These are phyloP conservation scores for Diarsia brunnea DNA, from an alignment of 2,888 invertebrate species.

Conservation along the genomic window DNA sequence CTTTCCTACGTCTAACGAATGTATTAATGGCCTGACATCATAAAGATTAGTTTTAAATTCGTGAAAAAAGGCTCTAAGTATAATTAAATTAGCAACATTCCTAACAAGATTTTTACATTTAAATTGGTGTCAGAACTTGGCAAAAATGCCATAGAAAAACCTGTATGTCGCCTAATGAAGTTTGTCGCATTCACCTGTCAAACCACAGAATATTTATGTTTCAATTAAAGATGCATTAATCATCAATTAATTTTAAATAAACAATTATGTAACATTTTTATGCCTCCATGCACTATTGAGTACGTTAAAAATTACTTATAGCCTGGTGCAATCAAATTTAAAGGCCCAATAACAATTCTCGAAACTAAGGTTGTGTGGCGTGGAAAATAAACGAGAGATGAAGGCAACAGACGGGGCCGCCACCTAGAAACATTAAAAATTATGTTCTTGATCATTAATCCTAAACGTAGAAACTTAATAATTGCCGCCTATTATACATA, in stretches of 20 bases:
- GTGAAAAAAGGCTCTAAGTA: slow-evolving; percentile 46
- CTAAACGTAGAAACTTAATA: slow-evolving; percentile 85
- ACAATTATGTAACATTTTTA: slow-evolving; percentile 35
- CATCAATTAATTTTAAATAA: slow-evolving; percentile 52
- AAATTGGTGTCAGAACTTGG: slow-evolving; percentile 61
- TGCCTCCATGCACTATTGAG: slow-evolving; percentile 23
- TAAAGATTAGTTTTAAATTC: slow-evolving; percentile 56
- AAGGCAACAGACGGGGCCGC: slow-evolving; percentile 59
- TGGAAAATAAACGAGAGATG: slow-evolving; percentile 59
- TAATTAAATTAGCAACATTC: slow-evolving; percentile 72
- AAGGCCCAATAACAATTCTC: slow-evolving; percentile 62
- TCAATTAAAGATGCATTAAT: slow-evolving; percentile 53
- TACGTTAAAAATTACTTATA: slow-evolving; percentile 36
- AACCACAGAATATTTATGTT: slow-evolving; percentile 32
- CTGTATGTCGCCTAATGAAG: slow-evolving; percentile 52
- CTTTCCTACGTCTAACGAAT: slow-evolving; percentile 40
- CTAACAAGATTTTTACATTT: slow-evolving; percentile 68
- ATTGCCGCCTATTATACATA: slow-evolving; percentile 81
- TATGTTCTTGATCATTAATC: slow-evolving; percentile 84
- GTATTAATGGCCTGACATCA: slow-evolving; percentile 39
- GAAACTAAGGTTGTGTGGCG: slow-evolving; percentile 54
- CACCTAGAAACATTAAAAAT: slow-evolving; percentile 80
- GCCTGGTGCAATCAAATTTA: slow-evolving; percentile 63
- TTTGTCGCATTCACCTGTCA: slow-evolving; percentile 21
- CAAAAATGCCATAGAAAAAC: slow-evolving; percentile 56